phyloP scores from a whole-genome alignment of 2,888 invertebrate genomes.

The Nymphalis polychloros region DNA sequence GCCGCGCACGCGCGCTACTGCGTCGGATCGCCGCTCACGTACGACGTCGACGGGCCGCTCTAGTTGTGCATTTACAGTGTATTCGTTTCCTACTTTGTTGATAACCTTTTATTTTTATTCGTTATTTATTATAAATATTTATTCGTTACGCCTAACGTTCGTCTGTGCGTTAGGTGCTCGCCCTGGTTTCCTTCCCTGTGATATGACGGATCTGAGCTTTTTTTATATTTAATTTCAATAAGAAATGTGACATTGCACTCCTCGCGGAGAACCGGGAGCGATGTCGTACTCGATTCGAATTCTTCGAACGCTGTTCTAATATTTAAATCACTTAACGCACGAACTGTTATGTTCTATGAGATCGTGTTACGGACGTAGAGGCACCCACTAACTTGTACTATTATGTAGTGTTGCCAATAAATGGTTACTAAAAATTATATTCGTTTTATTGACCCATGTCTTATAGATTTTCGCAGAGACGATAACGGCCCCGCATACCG shows the following conservation, averaged over 20 bases:
- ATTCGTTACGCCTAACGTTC: background rate
- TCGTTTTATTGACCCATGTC: slow-evolving; percentile 1
- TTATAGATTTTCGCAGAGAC: too few relatives aligned
- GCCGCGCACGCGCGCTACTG: slow-evolving; percentile 48
- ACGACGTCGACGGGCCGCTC: slow-evolving; percentile 76
- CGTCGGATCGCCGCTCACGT: slow-evolving; percentile 78
- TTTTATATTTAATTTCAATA: background rate
- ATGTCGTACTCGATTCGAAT: background rate
- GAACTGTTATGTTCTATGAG: background rate
- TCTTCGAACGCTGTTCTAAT: slow-evolving; percentile 1
- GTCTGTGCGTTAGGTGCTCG: too few relatives aligned
- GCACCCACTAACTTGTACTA: slow-evolving; percentile 25
- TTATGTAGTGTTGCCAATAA: slow-evolving; percentile 36
- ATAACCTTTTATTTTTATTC: background rate
- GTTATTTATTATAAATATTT: background rate
- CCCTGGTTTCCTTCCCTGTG: background rate
- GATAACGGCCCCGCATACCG: too few relatives aligned
- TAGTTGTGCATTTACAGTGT: slow-evolving; percentile 15
- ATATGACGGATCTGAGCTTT: background rate
- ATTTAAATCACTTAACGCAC: background rate
- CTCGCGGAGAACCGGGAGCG: background rate
- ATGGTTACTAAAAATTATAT: slow-evolving; percentile 24
- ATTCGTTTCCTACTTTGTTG: background rate
- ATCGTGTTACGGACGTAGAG: slow-evolving; percentile 8
- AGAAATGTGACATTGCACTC: background rate